These are phyloP conservation scores for Leiothrix lutea DNA, from an alignment of 2,113 vertebrate genomes.

Conservation along the genomic window DNA sequence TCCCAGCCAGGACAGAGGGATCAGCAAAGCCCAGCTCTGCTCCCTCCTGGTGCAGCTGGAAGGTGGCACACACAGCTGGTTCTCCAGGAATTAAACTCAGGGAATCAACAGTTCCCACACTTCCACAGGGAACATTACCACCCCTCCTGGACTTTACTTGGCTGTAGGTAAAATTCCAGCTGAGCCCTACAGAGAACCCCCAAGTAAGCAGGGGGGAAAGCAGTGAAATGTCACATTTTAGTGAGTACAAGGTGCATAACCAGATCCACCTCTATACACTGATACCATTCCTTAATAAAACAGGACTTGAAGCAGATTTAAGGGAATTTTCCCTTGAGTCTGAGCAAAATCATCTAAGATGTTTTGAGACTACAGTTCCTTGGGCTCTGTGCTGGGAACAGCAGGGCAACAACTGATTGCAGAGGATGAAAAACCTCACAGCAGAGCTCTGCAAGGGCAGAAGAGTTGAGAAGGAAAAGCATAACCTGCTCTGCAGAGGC, in stretches of 20 bases:
- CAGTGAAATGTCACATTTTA: neutral
- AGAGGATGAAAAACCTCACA: neutral
- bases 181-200: fast-evolving
- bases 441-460: neutral
- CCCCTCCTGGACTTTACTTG: neutral
- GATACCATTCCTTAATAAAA: neutral
- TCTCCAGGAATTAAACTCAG: neutral
- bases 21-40: neutral
- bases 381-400: neutral
- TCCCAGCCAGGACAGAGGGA: neutral
- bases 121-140: neutral
- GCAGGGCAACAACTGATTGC: neutral
- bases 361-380: neutral
- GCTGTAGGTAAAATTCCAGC: neutral
- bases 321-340: neutral
- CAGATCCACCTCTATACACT: neutral
- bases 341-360: neutral
- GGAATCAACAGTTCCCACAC: neutral
- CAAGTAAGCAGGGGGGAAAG: fast-evolving
- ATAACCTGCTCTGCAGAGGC: neutral
- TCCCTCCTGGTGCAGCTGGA: neutral
- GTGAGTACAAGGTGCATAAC: neutral
- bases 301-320: neutral
- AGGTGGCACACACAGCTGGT: neutral
- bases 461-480: neutral